Percentiles rank a stretch among this genome's conserved stretches.
Conservation (phyloP, 2,113 vertebrate genomes). For the Nothobranchius furzeri region DNA sequence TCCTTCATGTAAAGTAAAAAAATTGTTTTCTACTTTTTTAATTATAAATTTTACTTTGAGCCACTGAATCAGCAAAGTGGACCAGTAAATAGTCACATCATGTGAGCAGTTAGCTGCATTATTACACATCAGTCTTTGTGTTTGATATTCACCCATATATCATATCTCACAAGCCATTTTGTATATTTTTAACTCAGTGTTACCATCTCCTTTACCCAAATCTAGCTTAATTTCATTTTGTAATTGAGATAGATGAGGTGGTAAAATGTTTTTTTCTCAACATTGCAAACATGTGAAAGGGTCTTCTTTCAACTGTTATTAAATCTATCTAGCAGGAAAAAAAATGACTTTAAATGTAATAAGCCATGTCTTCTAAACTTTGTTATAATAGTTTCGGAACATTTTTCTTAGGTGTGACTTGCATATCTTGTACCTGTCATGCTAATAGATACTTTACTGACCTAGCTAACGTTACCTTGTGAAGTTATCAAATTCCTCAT, state of each 20-base stretch:
- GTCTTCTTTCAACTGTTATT: too few relatives aligned
- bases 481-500: too few relatives aligned
- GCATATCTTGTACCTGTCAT: neutral
- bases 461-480: neutral
- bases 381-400: neutral
- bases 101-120: neutral
- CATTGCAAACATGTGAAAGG: too few relatives aligned
- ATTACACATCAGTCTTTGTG: neutral
- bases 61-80: too few relatives aligned
- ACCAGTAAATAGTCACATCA: neutral
- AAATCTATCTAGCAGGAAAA: too few relatives aligned
- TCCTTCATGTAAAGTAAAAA: neutral
- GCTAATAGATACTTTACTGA: neutral
- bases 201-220: neutral
- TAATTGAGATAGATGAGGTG: neutral
- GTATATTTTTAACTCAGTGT: neutral
- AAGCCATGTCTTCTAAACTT: too few relatives aligned
- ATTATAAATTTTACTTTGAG: neutral
- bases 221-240: neutral
- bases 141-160: neutral
- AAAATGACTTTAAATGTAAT: too few relatives aligned
- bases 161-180: neutral
- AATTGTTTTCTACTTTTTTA: neutral
- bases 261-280: neutral
- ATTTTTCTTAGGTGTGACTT: neutral